Evolutionary conservation across 2,888 invertebrate genomes (phyloP), one percentile per base, ranked within the genome.

Genomic region (Hemaris fuciformis): DNA sequence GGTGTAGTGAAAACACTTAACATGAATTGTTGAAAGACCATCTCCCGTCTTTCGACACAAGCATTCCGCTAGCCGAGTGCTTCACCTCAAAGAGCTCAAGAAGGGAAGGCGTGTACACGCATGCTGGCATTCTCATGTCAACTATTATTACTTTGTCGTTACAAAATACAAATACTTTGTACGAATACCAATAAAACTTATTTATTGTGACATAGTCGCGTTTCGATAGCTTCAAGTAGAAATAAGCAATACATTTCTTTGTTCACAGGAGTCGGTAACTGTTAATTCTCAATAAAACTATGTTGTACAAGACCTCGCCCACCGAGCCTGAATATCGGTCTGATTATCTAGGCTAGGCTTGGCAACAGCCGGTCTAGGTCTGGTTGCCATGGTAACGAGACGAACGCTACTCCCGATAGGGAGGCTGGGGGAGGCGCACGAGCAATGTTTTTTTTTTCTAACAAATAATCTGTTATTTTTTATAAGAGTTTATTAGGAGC

Each of bases 341-440:
- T 53, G 48, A 34, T 59, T 66, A 62, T 62, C 45, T n/a, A 60
- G 23, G 27, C 62, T 58, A 60, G 59, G 43, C 57, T 46, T 60
- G 59, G 59, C 34, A 34, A 46, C 46, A 62, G 57, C 59, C 58
- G 60, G 57, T 65, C 53, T 53, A 64, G 38, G 68, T 71, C 69
- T 71, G 69, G 79, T 78, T 64, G 66, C 57, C 67, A 76, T 71
- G 72, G 64, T 59, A 65, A 74, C 79, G 43, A 69, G 68, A 67
- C 65, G 25, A 62, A 42, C 53, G 59, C 58, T 48, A 13, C 41
- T 23, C 46, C 15, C 25, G 45, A 60, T 62, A 58, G 63, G 61
- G 61, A 53, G 58, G 62, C 38, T 58, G 58, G 57, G 23, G 56
- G 60, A 57, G 59, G 38, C 38, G 43, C 31, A n/a, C 23, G 31